Evolutionary conservation across 2,113 vertebrate species (phyloP), one percentile per base, ranked within the genome.

Genomic region (Lichenostomus cassidix): DNA sequence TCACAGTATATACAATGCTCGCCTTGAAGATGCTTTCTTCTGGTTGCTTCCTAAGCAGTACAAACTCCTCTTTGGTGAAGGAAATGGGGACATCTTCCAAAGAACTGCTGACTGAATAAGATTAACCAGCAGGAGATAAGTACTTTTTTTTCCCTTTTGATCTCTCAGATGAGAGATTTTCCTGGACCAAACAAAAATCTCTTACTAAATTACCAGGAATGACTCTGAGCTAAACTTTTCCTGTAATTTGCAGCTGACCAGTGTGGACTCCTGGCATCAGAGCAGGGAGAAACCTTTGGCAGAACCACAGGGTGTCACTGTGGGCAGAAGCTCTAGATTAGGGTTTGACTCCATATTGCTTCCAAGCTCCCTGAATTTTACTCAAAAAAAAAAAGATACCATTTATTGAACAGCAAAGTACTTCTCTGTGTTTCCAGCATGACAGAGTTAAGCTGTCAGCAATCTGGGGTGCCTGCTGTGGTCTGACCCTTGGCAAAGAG

Each of bases 241-340:
- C 35, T 44, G 15, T 3, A 24, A 47, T 71, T 71, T 83, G 52
- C 76, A 87, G n/a, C 67, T 62, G 28, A 53, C 11, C 33, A 73
- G 5, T 47, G 41, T 37, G 42, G 52, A 21, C 11, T 75, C 15
- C 18, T 13, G 55, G 31, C 58, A 39, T 6, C 59, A 49, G 20
- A 90, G 14, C 28, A 1, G 1, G 28, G 50, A 90, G 49, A 7
- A 76, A 64, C 24, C 50, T 64, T 60, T 1, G 1, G 23, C 62
- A 90, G 87, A 62, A 46, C 53, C 79, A 85, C 23, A 76, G 75
- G 55, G 29, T 76, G 53, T 79, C 79, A 85, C 77, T 75, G 41
- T 27, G 27, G 7, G 58, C 75, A 92, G 92, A 87, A 92, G 64
- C 67, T 64, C 53, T 35, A 78, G 2, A 1, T 71, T 18, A 37